Conservation (phyloP, 2,888 invertebrate genomes). For the Tinea pellionella region DNA sequence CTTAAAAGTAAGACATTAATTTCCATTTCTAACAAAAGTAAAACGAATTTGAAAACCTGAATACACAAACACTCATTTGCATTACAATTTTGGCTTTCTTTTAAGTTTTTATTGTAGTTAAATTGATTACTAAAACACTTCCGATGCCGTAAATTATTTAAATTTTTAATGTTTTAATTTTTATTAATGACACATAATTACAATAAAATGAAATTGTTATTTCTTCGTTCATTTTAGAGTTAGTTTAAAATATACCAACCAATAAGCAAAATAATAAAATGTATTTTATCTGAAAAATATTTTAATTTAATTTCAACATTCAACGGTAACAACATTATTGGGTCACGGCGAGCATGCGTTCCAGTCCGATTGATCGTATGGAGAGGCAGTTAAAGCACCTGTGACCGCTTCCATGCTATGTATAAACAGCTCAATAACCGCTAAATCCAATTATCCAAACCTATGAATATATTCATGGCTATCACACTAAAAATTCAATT, state of each 20-base stretch:
- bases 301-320: background rate
- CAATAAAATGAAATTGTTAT: too few relatives aligned
- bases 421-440: slow-evolving; percentile 52
- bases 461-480: background rate
- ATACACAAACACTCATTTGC: slow-evolving; percentile 51
- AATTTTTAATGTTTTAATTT: too few relatives aligned
- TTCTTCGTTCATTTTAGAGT: too few relatives aligned
- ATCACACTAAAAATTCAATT: background rate
- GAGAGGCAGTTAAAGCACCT: slow-evolving; percentile 32
- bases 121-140: slow-evolving; percentile 3
- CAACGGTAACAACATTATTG: background rate
- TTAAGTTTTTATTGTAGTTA: slow-evolving; percentile 23
- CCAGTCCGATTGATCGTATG: slow-evolving; percentile 7
- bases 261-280: too few relatives aligned
- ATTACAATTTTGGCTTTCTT: slow-evolving; percentile 40
- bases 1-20: slow-evolving; percentile 48
- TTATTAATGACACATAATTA: too few relatives aligned
- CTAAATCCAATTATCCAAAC: background rate
- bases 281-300: background rate
- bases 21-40: slow-evolving; percentile 50
- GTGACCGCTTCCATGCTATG: slow-evolving; percentile 32
- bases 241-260: too few relatives aligned
- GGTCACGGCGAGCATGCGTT: slow-evolving; percentile 8
- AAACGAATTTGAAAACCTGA: slow-evolving; percentile 49
- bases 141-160: background rate